Evolutionary conservation across 2,113 vertebrate genomes (phyloP), one percentile per base, ranked within the genome.

Genomic region (Stigmatopora argus): DNA sequence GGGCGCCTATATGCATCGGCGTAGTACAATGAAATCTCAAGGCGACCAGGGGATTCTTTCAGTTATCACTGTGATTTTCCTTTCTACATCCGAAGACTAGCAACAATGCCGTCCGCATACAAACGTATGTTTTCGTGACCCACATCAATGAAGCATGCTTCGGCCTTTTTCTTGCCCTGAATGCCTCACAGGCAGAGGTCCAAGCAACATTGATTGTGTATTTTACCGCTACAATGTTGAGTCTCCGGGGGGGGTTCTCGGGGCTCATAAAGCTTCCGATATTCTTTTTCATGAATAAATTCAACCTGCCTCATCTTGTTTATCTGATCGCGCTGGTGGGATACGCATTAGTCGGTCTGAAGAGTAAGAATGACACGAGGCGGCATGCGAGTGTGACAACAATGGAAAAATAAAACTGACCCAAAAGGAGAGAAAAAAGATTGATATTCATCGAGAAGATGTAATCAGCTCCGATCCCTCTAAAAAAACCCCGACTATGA

Each of bases 211-310:
- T 61, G 59, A 61, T 61, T 61, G 59, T 44, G 35, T 61, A 38
- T 61, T 61, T 45, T 61, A 61, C 41, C 19, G 59, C 38, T 41
- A 44, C 59, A 45, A 45, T 61, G 59, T 45, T 13, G 38, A 61
- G 59, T 45, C 41, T 21, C 59, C 11, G 3, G 41, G 31, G 59
- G 41, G 19, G 55, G 2, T 61, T 23, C 41, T 41, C 19, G 12
- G 19, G 4, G 19, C 38, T 61, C 59, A 61, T 23, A 61, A 46
- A 61, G 41, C 59, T 21, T 61, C 44, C 59, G 14, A 23, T 61
- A 44, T 61, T 61, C 38, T 45, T 61, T 61, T 44, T 61, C 59
- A 61, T 61, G 41, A 61, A 61, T 61, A 61, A 61, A 61, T 61
- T 61, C 35, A 19, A 60, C 58, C 41, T 45, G 41, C 59, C 41